Evolutionary conservation across 1,140 invertebrate species (phyloP).

Genomic region (Pristionchus pacificus): DNA sequence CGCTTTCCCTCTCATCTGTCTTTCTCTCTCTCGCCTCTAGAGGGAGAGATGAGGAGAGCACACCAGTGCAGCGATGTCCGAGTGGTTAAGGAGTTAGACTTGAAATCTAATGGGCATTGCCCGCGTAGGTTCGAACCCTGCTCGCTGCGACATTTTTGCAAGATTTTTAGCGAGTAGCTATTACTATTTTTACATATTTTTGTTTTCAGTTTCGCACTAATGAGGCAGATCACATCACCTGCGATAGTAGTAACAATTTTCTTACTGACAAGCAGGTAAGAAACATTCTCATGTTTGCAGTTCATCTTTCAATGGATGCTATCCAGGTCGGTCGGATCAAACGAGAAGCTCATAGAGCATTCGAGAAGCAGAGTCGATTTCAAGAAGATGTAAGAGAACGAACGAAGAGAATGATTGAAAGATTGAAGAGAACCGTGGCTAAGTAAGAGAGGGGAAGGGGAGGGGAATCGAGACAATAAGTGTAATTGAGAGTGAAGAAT

Average conservation of each 20-base stretch:
- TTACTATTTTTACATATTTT: not conserved
- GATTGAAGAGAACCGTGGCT: constrained; percentile 31
- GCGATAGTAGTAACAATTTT: constrained; percentile 43
- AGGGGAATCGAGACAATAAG: constrained; percentile 7
- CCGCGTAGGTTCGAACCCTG: constrained; percentile 84
- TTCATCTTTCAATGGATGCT: too few relatives aligned
- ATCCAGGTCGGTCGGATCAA: constrained; percentile 43
- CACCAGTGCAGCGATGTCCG: not conserved
- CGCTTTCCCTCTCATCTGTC: not conserved
- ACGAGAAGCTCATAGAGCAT: constrained; percentile 46
- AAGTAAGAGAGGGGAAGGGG: not conserved
- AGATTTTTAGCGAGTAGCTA: too few relatives aligned
- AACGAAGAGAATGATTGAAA: constrained; percentile 46
- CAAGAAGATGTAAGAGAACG: constrained; percentile 55
- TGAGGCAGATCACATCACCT: constrained; percentile 1
- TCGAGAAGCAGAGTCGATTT: constrained; percentile 53
- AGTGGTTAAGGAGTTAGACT: constrained; percentile 1
- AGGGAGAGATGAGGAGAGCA: not conserved
- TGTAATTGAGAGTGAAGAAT: constrained; percentile 38
- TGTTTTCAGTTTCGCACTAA: not conserved
- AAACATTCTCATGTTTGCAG: not conserved
- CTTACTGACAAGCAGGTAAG: constrained; percentile 38
- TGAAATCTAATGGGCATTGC: too few relatives aligned
- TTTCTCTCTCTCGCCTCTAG: not conserved
- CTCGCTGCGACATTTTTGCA: constrained; percentile 67